Evolutionary conservation across 2,888 invertebrate species (phyloP).

Genomic region (Melipona beecheii): DNA sequence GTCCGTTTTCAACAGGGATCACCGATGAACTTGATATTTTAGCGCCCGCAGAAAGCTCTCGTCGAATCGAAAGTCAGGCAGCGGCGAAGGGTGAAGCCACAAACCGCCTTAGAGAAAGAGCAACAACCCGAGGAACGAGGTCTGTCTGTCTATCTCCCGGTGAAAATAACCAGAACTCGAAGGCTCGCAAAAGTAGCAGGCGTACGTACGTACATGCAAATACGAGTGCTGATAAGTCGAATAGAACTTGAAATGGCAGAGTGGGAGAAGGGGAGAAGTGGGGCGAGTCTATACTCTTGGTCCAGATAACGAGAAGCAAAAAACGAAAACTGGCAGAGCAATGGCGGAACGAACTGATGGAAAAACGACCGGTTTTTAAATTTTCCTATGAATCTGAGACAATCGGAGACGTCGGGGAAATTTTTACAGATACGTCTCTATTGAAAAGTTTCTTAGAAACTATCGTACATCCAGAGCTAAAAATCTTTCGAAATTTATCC

Average conservation of each 20-base stretch:
- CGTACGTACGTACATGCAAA: conserved; percentile 27
- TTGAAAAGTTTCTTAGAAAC: not conserved
- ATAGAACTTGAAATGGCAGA: conserved; percentile 12
- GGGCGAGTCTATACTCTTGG: not conserved
- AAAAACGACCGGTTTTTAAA: not conserved
- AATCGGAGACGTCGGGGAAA: too few relatives aligned
- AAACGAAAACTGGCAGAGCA: conserved; percentile 1
- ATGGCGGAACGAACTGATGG: not conserved
- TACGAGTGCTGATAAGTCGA: conserved; percentile 33
- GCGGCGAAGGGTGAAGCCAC: not conserved
- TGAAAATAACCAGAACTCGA: conserved; percentile 34
- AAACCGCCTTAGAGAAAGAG: not conserved
- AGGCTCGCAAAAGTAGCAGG: not conserved
- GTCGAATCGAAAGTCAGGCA: not conserved
- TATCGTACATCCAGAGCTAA: fast-evolving
- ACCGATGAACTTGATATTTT: not conserved
- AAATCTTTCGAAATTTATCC: not conserved
- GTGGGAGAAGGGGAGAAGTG: not conserved
- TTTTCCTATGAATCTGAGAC: too few relatives aligned
- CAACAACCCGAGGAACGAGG: not conserved
- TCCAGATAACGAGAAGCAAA: conserved; percentile 1
- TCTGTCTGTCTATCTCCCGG: conserved; percentile 13
- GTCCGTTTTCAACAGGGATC: not conserved
- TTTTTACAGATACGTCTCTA: too few relatives aligned
- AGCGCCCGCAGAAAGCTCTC: not conserved